phyloP scores from a whole-genome alignment of 2,113 vertebrate genomes.

The Chitala chitala region DNA sequence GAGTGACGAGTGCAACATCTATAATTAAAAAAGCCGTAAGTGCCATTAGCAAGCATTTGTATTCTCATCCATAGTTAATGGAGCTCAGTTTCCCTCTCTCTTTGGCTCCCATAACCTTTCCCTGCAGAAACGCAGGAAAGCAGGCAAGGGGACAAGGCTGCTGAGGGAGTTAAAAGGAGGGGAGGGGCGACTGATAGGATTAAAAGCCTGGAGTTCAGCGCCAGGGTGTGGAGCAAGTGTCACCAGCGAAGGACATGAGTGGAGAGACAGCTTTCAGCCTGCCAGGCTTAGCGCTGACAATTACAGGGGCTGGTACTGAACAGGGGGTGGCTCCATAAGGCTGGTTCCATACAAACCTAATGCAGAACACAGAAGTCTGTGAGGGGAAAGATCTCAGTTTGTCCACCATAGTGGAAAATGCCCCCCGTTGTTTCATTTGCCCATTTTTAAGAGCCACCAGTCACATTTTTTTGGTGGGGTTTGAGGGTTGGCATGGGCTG shows the following conservation, averaged over 20 bases:
- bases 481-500: too few species aligned
- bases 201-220: constrained; percentile 18
- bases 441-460: too few species aligned
- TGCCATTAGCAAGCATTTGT: constrained; percentile 58
- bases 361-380: constrained; percentile 38
- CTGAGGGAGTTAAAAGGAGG: neutral
- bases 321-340: neutral
- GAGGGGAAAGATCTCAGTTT: constrained; percentile 20
- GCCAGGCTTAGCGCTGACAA: neutral
- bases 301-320: too few species aligned
- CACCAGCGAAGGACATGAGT: neutral
- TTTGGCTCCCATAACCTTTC: constrained; percentile 34
- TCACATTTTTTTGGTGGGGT: too few species aligned
- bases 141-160: constrained; percentile 6
- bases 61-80: constrained; percentile 66
- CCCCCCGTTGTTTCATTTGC: neutral
- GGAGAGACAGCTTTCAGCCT: neutral
- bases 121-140: constrained; percentile 27
- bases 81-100: constrained; percentile 43
- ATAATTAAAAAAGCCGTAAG: constrained; percentile 71
- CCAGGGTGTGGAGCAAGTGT: constrained; percentile 16
- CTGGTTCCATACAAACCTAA: neutral
- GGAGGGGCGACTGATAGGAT: neutral
- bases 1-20: constrained; percentile 61
- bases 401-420: neutral